Evolutionary conservation across 2,888 invertebrate genomes (phyloP).

Genomic region (Eristalis intricaria): DNA sequence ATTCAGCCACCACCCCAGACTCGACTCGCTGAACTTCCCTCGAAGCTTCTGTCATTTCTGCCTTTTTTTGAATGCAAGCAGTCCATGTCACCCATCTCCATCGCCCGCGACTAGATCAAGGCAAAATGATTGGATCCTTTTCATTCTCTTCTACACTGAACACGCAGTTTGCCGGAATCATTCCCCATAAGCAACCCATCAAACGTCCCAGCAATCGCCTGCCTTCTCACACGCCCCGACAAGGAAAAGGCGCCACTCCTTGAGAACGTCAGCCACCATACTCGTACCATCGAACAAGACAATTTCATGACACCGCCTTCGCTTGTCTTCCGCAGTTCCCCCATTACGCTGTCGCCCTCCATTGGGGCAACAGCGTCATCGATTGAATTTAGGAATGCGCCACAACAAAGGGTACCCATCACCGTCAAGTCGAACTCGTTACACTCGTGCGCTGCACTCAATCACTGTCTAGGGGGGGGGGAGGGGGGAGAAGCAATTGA

Average conservation of each 20-base stretch:
- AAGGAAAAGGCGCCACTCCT: background rate
- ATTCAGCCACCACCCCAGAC: too few relatives aligned
- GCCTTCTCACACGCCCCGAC: background rate
- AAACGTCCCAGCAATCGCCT: background rate
- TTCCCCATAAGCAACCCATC: background rate
- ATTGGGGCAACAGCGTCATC: slow-evolving; percentile 36
- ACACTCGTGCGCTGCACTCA: slow-evolving; percentile 51
- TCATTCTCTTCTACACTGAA: background rate
- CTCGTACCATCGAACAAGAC: background rate
- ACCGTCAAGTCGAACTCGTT: slow-evolving; percentile 36
- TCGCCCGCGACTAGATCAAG: background rate
- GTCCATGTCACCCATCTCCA: too few relatives aligned
- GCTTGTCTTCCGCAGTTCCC: background rate
- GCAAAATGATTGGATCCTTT: background rate
- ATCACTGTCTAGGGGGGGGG: slow-evolving; percentile 45
- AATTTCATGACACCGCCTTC: background rate
- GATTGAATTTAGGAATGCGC: slow-evolving; percentile 55
- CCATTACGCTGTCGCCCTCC: slow-evolving; percentile 20
- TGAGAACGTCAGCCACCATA: background rate
- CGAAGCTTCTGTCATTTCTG: too few relatives aligned
- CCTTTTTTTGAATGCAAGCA: too few relatives aligned
- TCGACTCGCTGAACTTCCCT: too few relatives aligned
- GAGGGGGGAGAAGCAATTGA: slow-evolving; percentile 60
- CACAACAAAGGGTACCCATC: slow-evolving; percentile 31
- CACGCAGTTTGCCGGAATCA: background rate